Conservation (phyloP, 2,888 invertebrate species). For the Ornithoptera priamus region DNA sequence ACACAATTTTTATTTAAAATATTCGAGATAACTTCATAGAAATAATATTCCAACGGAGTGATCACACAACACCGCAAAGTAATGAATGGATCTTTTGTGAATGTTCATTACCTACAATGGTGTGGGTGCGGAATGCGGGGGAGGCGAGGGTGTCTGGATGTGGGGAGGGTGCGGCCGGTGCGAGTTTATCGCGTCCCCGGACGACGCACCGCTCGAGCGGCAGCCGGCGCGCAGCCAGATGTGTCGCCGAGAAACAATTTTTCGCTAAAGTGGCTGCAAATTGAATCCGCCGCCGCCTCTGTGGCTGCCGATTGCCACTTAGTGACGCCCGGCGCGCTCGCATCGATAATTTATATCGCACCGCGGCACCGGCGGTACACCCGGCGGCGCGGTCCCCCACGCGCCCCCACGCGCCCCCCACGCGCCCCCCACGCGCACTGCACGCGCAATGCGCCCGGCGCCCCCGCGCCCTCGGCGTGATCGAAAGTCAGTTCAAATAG, state of each 20-base stretch:
- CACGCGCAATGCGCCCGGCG: no score
- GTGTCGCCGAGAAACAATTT: constrained; percentile 70
- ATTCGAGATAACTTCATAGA: no score
- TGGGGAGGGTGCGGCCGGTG: background rate
- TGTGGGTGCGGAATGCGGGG: background rate
- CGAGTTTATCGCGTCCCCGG: constrained; percentile 15
- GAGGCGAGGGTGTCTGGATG: background rate
- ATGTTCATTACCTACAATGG: background rate
- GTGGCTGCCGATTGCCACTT: constrained; percentile 61
- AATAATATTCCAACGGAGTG: no score
- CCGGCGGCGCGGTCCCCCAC: no score
- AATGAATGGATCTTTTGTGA: no score
- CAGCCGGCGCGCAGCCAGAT: constrained; percentile 53
- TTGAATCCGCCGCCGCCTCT: constrained; percentile 63
- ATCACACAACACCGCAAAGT: no score
- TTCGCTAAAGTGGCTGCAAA: constrained; percentile 75
- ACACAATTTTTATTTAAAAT: no score
- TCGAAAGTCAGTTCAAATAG: no score
- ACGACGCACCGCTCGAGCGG: constrained; percentile 4
- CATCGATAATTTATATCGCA: background rate
- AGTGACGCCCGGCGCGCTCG: constrained; percentile 30
- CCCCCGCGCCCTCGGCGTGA: no score
- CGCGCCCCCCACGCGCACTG: no score
- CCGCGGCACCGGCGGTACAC: background rate
- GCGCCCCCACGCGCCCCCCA: no score